Conservation (phyloP, 2,797 vertebrate species). For the Urocyon cinereoargenteus region DNA sequence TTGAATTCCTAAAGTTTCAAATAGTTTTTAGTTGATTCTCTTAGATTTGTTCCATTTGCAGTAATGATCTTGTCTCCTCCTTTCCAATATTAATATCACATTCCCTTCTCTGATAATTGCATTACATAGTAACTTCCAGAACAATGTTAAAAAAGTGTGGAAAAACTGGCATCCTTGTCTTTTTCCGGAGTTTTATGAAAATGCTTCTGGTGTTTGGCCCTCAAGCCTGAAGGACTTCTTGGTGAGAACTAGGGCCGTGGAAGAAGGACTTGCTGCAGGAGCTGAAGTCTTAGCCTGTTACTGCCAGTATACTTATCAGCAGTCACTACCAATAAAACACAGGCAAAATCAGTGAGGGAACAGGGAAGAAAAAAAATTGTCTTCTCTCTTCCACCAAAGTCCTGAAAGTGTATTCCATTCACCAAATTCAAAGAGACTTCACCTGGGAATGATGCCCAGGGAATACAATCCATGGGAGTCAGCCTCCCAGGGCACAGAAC, state of each 20-base stretch:
- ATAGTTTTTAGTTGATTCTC: neutral
- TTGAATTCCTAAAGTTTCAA: neutral
- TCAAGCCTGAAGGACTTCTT: neutral
- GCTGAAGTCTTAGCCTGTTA: neutral
- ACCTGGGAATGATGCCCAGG: neutral
- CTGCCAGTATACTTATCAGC: neutral
- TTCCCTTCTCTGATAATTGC: neutral
- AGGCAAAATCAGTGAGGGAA: neutral
- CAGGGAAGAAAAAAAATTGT: neutral
- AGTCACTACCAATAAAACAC: neutral
- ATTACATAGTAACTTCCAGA: neutral
- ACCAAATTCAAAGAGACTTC: neutral
- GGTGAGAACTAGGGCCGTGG: neutral
- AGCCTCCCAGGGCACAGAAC: neutral
- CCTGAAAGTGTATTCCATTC: neutral
- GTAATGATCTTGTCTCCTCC: neutral
- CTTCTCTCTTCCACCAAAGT: neutral
- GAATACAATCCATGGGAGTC: neutral
- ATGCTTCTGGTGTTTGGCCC: neutral
- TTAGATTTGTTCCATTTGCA: constrained; percentile 11
- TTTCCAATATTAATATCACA: neutral
- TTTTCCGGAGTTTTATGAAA: neutral
- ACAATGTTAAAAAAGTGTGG: neutral
- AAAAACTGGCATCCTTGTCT: constrained; percentile 2
- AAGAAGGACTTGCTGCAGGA: neutral